A percentile compares a stretch with the other conserved stretches of the same genome.
phyloP scores from a whole-genome alignment of 2,797 vertebrate genomes.

The Argya squamiceps region DNA sequence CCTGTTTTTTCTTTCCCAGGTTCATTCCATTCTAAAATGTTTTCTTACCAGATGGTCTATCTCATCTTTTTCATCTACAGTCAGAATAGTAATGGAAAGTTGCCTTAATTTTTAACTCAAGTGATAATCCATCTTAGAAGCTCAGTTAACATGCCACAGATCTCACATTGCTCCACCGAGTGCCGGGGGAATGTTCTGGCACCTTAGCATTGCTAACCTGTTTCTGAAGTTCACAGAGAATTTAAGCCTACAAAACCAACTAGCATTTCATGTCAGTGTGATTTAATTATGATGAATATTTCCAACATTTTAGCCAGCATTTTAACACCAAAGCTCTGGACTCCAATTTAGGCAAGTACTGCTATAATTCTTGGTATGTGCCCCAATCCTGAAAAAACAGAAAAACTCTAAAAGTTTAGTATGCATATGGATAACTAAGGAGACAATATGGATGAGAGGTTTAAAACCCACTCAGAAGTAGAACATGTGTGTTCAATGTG shows the following conservation, averaged over 20 bases:
- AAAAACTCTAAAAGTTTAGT: background rate
- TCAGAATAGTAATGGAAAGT: background rate
- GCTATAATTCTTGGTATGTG: background rate
- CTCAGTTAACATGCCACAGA: background rate
- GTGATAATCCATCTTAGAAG: background rate
- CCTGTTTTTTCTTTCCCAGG: background rate
- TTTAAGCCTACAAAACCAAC: background rate
- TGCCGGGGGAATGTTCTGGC: background rate
- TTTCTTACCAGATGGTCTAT: background rate
- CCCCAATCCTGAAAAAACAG: background rate
- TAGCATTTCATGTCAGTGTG: fast-evolving
- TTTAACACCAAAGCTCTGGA: background rate
- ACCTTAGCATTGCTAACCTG: background rate
- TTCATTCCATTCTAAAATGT: background rate
- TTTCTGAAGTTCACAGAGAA: background rate
- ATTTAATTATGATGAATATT: background rate
- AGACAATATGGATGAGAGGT: background rate
- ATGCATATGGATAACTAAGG: background rate
- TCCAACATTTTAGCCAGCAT: background rate
- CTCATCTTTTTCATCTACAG: background rate
- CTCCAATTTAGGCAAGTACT: background rate
- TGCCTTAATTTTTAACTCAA: background rate
- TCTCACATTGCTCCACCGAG: background rate
- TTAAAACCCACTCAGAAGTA: background rate
- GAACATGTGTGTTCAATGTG: background rate